phyloP scores from a whole-genome alignment of 2,797 vertebrate genomes.

The Gymnoscopelus microlampas region DNA sequence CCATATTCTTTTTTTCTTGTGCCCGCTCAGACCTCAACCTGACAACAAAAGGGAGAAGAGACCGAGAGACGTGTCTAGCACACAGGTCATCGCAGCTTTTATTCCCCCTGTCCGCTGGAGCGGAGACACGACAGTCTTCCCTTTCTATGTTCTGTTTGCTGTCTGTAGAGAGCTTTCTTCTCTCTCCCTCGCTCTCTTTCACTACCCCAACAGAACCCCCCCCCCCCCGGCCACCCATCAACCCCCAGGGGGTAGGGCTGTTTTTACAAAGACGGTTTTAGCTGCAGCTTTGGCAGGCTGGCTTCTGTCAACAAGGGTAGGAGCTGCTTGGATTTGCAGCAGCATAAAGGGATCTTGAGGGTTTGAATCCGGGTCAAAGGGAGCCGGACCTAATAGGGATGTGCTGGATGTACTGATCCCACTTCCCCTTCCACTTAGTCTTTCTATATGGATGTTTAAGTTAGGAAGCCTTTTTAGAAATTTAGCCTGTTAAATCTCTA shows the following conservation, averaged over 20 bases:
- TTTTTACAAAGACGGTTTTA: slow-evolving; percentile 60
- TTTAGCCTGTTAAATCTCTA: slow-evolving; percentile 62
- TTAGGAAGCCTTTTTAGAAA: slow-evolving; percentile 68
- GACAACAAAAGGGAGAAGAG: slow-evolving; percentile 71
- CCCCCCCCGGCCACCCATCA: slow-evolving; percentile 33
- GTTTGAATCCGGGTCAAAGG: slow-evolving; percentile 69
- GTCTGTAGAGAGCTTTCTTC: slow-evolving; percentile 52
- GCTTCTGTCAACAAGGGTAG: slow-evolving; percentile 65
- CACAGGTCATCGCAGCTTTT: slow-evolving; percentile 73
- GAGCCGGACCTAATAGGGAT: slow-evolving; percentile 60
- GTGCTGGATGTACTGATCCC: slow-evolving; percentile 49
- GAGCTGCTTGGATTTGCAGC: slow-evolving; percentile 58
- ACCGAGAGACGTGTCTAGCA: slow-evolving; percentile 70
- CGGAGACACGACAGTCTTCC: slow-evolving; percentile 64
- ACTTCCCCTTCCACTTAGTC: slow-evolving; percentile 48
- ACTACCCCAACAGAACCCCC: not conserved
- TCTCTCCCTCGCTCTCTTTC: not conserved
- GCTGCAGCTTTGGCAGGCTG: slow-evolving; percentile 45
- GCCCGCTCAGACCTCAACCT: slow-evolving; percentile 70
- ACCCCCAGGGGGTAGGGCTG: slow-evolving; percentile 43
- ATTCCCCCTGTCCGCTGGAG: slow-evolving; percentile 70
- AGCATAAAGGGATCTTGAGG: slow-evolving; percentile 47
- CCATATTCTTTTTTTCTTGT: slow-evolving; percentile 61
- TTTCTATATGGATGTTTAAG: slow-evolving; percentile 52
- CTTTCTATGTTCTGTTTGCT: slow-evolving; percentile 71